Conservation (phyloP, 2,113 vertebrate species). For the Telmatochromis brachygnathus region DNA sequence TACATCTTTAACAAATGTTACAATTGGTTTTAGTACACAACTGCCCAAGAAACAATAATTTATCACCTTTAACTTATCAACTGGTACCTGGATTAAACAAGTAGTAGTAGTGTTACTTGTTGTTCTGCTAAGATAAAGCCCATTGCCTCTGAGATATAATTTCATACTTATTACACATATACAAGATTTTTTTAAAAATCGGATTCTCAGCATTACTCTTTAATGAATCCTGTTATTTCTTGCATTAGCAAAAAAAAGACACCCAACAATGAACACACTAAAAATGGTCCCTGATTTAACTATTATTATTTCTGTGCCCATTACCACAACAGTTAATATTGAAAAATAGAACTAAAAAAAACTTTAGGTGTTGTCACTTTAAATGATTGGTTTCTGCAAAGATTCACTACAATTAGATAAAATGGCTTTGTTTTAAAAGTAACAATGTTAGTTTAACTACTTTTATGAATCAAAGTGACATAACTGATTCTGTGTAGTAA, state of each 20-base stretch:
- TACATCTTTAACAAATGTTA: neutral
- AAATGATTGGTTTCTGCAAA: neutral
- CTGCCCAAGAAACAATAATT: neutral
- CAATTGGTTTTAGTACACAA: neutral
- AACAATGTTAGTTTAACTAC: neutral
- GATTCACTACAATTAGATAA: neutral
- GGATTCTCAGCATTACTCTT: neutral
- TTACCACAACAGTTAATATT: neutral
- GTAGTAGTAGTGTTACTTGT: neutral
- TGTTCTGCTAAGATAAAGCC: neutral
- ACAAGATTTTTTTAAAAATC: neutral
- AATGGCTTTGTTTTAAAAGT: neutral
- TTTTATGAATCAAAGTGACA: neutral
- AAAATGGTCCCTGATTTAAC: neutral
- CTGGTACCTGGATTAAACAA: neutral
- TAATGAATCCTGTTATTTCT: neutral
- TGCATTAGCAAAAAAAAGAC: neutral
- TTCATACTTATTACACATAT: neutral
- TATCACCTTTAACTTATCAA: neutral
- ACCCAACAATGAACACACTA: neutral
- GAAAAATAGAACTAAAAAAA: neutral
- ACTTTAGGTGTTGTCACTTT: neutral
- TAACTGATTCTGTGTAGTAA: neutral
- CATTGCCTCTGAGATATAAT: neutral
- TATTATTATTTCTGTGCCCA: neutral